phyloP scores from a whole-genome alignment of 2,797 vertebrate genomes.

The Enteromius argenteus region DNA sequence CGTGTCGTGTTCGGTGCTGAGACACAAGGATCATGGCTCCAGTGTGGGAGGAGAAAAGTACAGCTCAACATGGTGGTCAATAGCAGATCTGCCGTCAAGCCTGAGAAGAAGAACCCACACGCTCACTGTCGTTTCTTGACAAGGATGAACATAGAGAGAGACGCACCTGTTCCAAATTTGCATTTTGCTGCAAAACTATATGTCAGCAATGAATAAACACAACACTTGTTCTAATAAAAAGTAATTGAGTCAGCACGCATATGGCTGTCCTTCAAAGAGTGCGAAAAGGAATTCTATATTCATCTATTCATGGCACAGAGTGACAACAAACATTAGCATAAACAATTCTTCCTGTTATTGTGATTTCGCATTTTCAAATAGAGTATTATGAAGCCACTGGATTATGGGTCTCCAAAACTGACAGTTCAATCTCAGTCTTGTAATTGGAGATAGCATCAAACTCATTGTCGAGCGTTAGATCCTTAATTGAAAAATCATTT shows the following conservation, averaged over 20 bases:
- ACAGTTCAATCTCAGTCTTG: constrained; percentile 62
- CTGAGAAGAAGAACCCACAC: constrained; percentile 72
- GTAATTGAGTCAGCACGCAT: constrained; percentile 46
- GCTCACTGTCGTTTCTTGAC: constrained; percentile 69
- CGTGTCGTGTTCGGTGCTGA: constrained; percentile 70
- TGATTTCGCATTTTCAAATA: constrained; percentile 29
- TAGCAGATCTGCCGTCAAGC: constrained; percentile 70
- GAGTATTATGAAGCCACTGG: constrained; percentile 45
- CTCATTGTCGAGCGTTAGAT: constrained; percentile 57
- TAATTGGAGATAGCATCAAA: constrained; percentile 53
- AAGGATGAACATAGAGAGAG: not conserved
- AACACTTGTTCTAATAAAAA: constrained; percentile 44
- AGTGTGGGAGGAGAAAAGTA: constrained; percentile 72
- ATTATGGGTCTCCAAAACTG: constrained; percentile 50
- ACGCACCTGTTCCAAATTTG: constrained; percentile 25
- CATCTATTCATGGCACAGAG: constrained; percentile 43
- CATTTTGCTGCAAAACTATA: constrained; percentile 25
- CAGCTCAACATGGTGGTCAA: constrained; percentile 77
- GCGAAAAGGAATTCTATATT: constrained; percentile 23
- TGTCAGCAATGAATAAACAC: constrained; percentile 44
- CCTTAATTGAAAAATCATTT: constrained; percentile 69
- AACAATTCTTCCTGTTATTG: constrained; percentile 50
- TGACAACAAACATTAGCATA: constrained; percentile 49
- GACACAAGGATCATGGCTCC: constrained; percentile 75
- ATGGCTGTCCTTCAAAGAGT: constrained; percentile 46